A percentile compares a stretch with the other conserved stretches of the same genome.
These are phyloP conservation scores for Loripinus fragilis DNA, from an alignment of 2,888 invertebrate genomes.

Conservation along the genomic window DNA sequence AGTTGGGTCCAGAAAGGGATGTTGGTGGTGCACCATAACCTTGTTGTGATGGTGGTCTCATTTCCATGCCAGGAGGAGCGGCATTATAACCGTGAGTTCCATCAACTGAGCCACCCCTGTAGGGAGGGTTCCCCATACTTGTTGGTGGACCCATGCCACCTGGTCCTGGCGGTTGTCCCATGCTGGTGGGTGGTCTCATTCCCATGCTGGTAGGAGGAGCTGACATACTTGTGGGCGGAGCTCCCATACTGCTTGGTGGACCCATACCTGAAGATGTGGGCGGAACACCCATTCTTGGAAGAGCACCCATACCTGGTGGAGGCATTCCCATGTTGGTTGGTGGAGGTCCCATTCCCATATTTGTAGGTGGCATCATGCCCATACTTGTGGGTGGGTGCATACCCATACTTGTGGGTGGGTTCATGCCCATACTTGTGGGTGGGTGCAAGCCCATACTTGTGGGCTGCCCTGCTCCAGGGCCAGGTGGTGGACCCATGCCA, in stretches of 20 bases:
- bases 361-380: constrained; percentile 12
- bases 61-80: constrained; percentile 38
- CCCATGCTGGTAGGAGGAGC: neutral
- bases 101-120: constrained; percentile 32
- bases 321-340: constrained; percentile 32
- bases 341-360: constrained; percentile 35
- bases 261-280: constrained; percentile 28
- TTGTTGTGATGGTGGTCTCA: constrained; percentile 36
- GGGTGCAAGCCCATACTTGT: constrained; percentile 42
- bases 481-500: constrained; percentile 40
- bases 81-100: constrained; percentile 32
- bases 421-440: constrained; percentile 24
- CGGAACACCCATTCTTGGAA: constrained; percentile 30
- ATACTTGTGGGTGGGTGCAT: constrained; percentile 16
- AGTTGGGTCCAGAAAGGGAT: constrained; percentile 31
- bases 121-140: constrained; percentile 54
- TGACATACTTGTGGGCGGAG: constrained; percentile 9
- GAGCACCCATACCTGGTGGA: constrained; percentile 44
- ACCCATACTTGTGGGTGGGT: constrained; percentile 13
- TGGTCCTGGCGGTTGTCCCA: neutral
- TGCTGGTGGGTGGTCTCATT: constrained; percentile 12
- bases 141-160: constrained; percentile 34
- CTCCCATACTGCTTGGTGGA: constrained; percentile 25
- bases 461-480: constrained; percentile 34
- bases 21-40: constrained; percentile 8